A percentile compares a stretch with the other conserved stretches of the same genome.
phyloP scores from a whole-genome alignment of 2,888 invertebrate genomes.

The Pollenia amentaria region DNA sequence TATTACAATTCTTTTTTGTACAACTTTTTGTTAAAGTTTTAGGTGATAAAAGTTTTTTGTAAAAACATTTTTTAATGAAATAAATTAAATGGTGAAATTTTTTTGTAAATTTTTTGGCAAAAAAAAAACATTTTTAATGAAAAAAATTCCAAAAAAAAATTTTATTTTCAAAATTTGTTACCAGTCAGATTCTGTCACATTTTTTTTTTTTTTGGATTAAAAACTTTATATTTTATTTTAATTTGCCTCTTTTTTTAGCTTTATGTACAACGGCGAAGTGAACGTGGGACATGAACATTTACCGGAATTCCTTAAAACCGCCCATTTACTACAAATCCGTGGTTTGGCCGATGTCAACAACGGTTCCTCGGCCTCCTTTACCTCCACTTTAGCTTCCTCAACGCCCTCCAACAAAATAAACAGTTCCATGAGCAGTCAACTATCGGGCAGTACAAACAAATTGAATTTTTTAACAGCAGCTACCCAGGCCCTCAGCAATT shows the following conservation, averaged over 20 bases:
- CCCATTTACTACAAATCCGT: conserved; percentile 94
- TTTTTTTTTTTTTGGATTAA: background rate
- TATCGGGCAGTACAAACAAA: conserved; percentile 74
- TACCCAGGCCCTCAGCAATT: conserved; percentile 77
- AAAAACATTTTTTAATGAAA: too few species aligned
- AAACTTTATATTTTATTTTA: conserved; percentile 43
- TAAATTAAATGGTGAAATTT: too few species aligned
- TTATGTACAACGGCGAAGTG: conserved; percentile 97
- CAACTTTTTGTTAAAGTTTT: too few species aligned
- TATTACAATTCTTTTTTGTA: too few species aligned
- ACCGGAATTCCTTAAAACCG: conserved; percentile 93
- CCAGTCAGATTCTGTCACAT: background rate
- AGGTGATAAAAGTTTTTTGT: too few species aligned
- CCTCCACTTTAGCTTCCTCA: conserved; percentile 76
- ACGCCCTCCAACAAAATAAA: conserved; percentile 77
- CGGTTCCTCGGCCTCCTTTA: conserved; percentile 76
- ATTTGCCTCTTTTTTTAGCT: conserved; percentile 85
- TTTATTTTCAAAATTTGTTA: background rate
- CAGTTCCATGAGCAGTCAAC: conserved; percentile 77
- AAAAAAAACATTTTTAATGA: background rate
- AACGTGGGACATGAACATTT: conserved; percentile 95
- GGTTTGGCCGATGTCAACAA: conserved; percentile 92
- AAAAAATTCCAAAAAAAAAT: background rate
- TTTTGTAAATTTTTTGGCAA: background rate
- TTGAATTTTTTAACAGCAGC: conserved; percentile 78